These are phyloP conservation scores for Empis stercorea DNA, from an alignment of 2,888 invertebrate species.

Conservation along the genomic window DNA sequence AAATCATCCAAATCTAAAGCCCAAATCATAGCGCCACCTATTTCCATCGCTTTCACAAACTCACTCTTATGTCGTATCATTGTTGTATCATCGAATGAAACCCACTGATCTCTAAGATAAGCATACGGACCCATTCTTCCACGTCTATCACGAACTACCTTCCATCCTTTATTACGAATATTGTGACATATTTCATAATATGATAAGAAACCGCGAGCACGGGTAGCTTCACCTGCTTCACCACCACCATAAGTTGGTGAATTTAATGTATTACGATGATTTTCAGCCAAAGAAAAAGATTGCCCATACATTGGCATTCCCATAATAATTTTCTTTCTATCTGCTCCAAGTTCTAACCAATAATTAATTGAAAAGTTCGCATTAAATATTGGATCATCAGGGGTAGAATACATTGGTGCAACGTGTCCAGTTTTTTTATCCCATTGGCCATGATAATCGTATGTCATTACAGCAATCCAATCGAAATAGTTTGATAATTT, in stretches of 20 bases:
- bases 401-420: constrained; percentile 71
- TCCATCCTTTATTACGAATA: constrained; percentile 62
- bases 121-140: constrained; percentile 84
- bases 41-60: constrained; percentile 61
- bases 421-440: constrained; percentile 83
- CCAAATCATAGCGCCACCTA: constrained; percentile 86
- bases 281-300: constrained; percentile 66
- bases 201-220: constrained; percentile 74
- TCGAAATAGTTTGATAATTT: constrained; percentile 62
- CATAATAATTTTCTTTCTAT: constrained; percentile 63
- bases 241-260: constrained; percentile 74
- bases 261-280: constrained; percentile 51
- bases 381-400: constrained; percentile 64
- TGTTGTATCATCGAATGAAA: constrained; percentile 77
- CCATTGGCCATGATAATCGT: constrained; percentile 87
- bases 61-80: constrained; percentile 76
- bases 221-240: constrained; percentile 76
- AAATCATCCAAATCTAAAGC: constrained; percentile 81
- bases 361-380: constrained; percentile 78
- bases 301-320: constrained; percentile 86
- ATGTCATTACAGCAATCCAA: constrained; percentile 86
- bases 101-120: constrained; percentile 74
- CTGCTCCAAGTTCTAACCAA: constrained; percentile 73
- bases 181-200: constrained; percentile 85
- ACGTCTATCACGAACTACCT: constrained; percentile 60